Evolutionary conservation across 2,113 vertebrate species (phyloP).

Genomic region (Petromus typicus): DNA sequence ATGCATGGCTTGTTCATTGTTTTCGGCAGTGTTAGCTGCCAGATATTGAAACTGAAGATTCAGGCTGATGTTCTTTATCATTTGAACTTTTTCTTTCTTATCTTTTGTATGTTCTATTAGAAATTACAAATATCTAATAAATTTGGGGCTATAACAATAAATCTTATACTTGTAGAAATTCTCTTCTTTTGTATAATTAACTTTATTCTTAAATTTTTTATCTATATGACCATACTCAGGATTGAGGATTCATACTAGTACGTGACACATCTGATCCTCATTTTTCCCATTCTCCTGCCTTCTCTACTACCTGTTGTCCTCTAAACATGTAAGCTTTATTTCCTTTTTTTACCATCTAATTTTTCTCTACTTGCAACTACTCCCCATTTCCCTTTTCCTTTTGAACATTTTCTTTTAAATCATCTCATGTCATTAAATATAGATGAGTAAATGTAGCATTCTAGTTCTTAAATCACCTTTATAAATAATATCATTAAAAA

Average conservation of each 20-base stretch:
- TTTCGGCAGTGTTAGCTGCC: slow-evolving; percentile 80
- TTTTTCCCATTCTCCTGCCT: too few species aligned
- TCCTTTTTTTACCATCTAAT: too few species aligned
- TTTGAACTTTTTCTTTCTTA: slow-evolving; percentile 79
- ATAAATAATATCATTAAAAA: slow-evolving; percentile 38
- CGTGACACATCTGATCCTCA: too few species aligned
- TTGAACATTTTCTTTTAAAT: background rate
- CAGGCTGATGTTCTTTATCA: slow-evolving; percentile 79
- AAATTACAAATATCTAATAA: slow-evolving; percentile 69
- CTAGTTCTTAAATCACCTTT: background rate
- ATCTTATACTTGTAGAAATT: slow-evolving; percentile 18
- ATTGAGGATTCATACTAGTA: too few species aligned
- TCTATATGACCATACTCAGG: too few species aligned
- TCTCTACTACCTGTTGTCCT: too few species aligned
- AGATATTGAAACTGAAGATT: slow-evolving; percentile 78
- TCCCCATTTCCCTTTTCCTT: too few species aligned
- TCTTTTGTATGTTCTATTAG: slow-evolving; percentile 78
- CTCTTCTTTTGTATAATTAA: background rate
- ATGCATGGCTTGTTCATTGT: slow-evolving; percentile 83
- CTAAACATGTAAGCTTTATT: too few species aligned
- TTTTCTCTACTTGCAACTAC: too few species aligned
- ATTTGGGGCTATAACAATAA: background rate
- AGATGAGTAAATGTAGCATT: background rate
- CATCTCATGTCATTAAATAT: background rate
- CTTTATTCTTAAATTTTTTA: too few species aligned